These are phyloP conservation scores for Hippocampus barbouri DNA, from an alignment of 2,113 vertebrate genomes.

Conservation along the genomic window DNA sequence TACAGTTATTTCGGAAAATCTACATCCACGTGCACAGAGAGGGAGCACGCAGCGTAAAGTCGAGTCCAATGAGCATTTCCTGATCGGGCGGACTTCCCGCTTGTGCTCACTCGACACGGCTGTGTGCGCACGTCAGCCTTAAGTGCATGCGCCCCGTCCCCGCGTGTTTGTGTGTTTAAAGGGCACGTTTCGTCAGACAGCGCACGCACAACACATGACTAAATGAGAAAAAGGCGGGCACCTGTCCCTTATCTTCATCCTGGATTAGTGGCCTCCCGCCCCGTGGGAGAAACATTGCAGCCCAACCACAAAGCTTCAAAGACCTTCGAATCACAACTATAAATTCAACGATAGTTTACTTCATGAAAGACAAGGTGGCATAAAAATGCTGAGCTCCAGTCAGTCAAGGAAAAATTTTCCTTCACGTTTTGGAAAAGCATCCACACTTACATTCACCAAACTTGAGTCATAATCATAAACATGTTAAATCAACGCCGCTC, in stretches of 20 bases:
- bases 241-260: constrained; percentile 54
- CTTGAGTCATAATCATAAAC: no score
- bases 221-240: constrained; percentile 25
- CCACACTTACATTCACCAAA: no score
- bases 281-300: background rate
- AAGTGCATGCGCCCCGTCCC: constrained; percentile 6
- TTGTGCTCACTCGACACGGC: constrained; percentile 18
- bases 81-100: constrained; percentile 50
- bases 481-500: no score
- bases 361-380: background rate
- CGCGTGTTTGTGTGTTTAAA: background rate
- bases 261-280: constrained; percentile 48
- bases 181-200: background rate
- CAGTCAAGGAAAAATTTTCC: no score
- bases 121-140: background rate
- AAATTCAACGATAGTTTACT: background rate
- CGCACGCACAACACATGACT: constrained; percentile 8
- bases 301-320: background rate
- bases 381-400: no score
- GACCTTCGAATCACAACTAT: no score
- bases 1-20: background rate
- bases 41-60: constrained; percentile 21
- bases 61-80: constrained; percentile 32
- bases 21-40: background rate
- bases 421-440: no score